Base-by-base conservation (phyloP, 2,113 vertebrate species). In the Gasterosteus nipponicus region DNA sequence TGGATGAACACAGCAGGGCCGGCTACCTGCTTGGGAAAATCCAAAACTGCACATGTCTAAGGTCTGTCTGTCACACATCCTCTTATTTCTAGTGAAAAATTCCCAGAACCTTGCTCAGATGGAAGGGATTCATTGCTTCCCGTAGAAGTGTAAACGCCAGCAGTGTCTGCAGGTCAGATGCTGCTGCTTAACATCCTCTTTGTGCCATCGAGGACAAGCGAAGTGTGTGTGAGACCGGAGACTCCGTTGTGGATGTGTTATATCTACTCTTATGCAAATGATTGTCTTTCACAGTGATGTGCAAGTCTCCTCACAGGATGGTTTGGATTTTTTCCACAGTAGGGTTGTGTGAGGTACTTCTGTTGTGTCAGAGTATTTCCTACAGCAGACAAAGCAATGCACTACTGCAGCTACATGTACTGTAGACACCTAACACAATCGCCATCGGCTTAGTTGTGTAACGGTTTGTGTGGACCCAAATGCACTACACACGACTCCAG, bases 91-190 rank as follows among this genome's bases (percentile, higher is more conserved):
- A 2, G 82, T 75, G 46, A 89, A 76, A 78, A 61, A 86, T 74
- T 75, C 71, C 44, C 38, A 56, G 68, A 69, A 81, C 56, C 29
- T 59, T 51, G 70, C 80, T 86, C 74, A 69, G 62, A 84, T 77
- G 78, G 44, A 73, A 83, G 71, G 78, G 70, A 82, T 66, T 73
- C 70, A 63, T 22, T 75, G 42, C 61, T 83, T 78, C 80, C 86
- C 65, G 76, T 60, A 44, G 9, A 42, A 42, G 56, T 38, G 57
- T 2, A 5, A 44, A 31, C 7, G 62, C 67, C 83, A 89, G 72
- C 41, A 1, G 53, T 0, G 80, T 86, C 87, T 90, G 89, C 80
- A 70, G 59, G 16, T 91, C 87, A 87, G 81, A 93, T 89, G 89
- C 86, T 68, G 75, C 62, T 71, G 76, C 51, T 53, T 56, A 79